Evolutionary conservation across 2,797 vertebrate species (phyloP), one percentile per base, ranked within the genome.

Genomic region (Gymnothorax javanicus): DNA sequence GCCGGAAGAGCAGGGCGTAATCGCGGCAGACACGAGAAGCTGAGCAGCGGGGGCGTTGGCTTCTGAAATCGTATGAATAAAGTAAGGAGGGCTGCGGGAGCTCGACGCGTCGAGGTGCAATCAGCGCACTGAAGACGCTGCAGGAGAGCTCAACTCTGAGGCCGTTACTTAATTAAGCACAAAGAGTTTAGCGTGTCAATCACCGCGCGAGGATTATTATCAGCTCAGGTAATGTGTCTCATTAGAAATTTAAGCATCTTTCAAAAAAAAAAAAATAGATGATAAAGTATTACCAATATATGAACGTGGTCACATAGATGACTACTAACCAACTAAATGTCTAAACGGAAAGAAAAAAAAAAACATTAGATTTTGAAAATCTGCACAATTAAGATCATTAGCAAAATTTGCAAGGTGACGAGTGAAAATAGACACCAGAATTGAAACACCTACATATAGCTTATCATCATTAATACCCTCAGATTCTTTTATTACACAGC

Each of bases 171-270:
- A 82, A 82, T 82, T 56, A 82, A 59, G 81, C 5, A 59, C n/a
- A 2, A 11, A 11, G n/a, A 27, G n/a, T 82, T 82, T 15, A 59
- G 33, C 58, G 59, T 59, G 81, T 13, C 81, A 82, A 59, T 82
- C 81, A 82, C 81, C 58, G 81, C 81, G n/a, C 59, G 81, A 33
- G 54, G 57, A 27, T 82, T 58, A 15, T 59, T 11, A 82, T 82
- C 59, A 57, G 59, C 27, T 82, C 81, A 15, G 52, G 56, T 82
- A 54, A 12, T n/a, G 11, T 7, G n/a, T 82, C 3, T 33, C 58
- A 82, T 82, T 58, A 82, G 56, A 59, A 58, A 82, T 82, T 82
- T 27, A 2, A n/a, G 23, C 15, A 82, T 58, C n/a, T 82, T 54
- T 20, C 59, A 12, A 79, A 82, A 58, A 82, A 27, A 52, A n/a